Evolutionary conservation across 2,113 vertebrate genomes (phyloP).

Genomic region (Ochotona curzoniae): DNA sequence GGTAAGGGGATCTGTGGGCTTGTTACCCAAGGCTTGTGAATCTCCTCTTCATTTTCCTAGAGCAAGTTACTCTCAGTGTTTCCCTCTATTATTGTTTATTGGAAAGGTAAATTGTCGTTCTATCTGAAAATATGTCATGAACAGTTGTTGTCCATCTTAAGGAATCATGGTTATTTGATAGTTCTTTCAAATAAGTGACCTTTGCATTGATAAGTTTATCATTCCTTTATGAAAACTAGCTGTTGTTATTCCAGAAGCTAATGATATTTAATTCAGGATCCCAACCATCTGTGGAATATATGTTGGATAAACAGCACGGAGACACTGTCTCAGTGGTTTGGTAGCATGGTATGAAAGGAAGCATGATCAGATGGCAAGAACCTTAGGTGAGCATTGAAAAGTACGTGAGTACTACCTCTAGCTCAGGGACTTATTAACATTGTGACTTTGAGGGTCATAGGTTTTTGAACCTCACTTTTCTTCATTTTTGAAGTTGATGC

Average conservation of each 20-base stretch:
- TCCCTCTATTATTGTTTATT: background rate
- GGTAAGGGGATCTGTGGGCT: slow-evolving; percentile 78
- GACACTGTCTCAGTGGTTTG: background rate
- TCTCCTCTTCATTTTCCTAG: slow-evolving; percentile 17
- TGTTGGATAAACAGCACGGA: background rate
- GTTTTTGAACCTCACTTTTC: background rate
- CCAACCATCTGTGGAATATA: slow-evolving; percentile 16
- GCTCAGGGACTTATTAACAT: background rate
- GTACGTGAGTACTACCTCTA: background rate
- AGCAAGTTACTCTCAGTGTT: background rate
- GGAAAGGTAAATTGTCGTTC: slow-evolving; percentile 26
- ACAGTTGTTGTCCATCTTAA: background rate
- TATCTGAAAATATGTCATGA: background rate
- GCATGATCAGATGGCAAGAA: background rate
- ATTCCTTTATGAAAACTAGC: slow-evolving; percentile 21
- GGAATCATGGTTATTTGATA: background rate
- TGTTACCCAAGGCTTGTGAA: background rate
- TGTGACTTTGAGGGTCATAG: background rate
- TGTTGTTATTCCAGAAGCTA: background rate
- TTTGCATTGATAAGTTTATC: slow-evolving; percentile 15
- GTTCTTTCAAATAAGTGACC: background rate
- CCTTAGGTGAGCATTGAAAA: background rate
- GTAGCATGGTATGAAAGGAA: background rate
- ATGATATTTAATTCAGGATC: background rate
- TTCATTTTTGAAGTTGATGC: background rate